Base-by-base conservation (phyloP, 2,888 invertebrate genomes). In the Zaprionus bogoriensis region DNA sequence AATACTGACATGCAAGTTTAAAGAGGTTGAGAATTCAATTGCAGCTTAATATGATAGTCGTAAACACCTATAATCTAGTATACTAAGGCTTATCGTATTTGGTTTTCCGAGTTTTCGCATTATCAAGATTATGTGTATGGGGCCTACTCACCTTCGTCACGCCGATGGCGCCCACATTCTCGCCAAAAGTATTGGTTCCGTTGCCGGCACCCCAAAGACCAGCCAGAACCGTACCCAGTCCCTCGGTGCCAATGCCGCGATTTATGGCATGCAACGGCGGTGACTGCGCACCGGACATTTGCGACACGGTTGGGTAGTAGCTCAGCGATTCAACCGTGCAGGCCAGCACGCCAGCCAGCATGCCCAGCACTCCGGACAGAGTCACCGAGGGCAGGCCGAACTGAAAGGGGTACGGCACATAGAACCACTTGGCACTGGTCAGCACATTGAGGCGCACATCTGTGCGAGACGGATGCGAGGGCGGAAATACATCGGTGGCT, bases 221-320 rank as follows among this genome's bases (percentile, higher is more conserved):
- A 0, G 96, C 96, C 39, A 97, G 90, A 57, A 96, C 92, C 0
- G 96, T 96, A n/a, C 96, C 96, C 0, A 97, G 90, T 0, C 97
- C 97, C 90, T 97, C 97, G 0, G 95, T 94, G 28, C 95, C 95
- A 30, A 96, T 95, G 0, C 97, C 97, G 36, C 97, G 93, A 91
- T 97, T 97, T 77, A 97, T 95, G 0, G 96, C 97, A 89, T 96
- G 96, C 5, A 95, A 91, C 0, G 97, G 97, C 0, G 97, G 97
- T 0, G 96, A 94, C 0, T 96, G 94, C 0, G 95, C 96, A 23
- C 94, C 95, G 71, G 95, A 94, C 95, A 95, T 95, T 88, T 93
- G 93, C 0, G 97, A 96, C 1, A 96, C 96, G n/a, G 97, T 97
- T 51, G 97, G 96, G 91, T 97, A 98, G 89, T 97, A 97, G 82